Base-by-base conservation (phyloP, 2,888 invertebrate genomes). In the Caenorhabditis macrosperma region DNA sequence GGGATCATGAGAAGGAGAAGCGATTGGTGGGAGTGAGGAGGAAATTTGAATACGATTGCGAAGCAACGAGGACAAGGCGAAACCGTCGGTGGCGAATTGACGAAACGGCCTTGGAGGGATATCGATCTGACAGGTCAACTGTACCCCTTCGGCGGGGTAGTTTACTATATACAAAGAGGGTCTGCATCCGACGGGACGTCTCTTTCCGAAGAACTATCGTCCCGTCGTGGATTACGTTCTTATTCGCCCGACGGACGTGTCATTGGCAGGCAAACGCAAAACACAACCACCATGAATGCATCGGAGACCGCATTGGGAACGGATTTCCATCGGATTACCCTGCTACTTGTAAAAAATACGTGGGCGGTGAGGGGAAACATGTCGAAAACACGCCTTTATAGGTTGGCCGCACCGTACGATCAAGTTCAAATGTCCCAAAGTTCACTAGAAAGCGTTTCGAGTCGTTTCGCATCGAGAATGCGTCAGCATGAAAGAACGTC, bases 41-140 rank as follows among this genome's bases (percentile, higher is more conserved):
- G 64, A 74, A 71, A 74, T 74, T 74, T 74, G 64, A 74, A 75
- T 67, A 75, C 66, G 67, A 75, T n/a, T 35, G 68, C 68, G 17
- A 44, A 75, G 60, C 75, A 75, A 61, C 61, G 75, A 67, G 75
- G 67, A 67, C 67, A 67, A 66, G 66, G 35, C 44, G 38, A 60
- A 75, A 67, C 38, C 59, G 75, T 26, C 52, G 35, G n/a, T 48
- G 74, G 38, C 59, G 74, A 74, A 76, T 57, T 63, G 76, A 68
- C 76, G 71, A 77, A 69, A 71, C 46, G 78, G 71, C 78, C 78
- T 78, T 78, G 78, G 61, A 52, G 33, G 71, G 71, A 78, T 74
- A 74, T 74, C 64, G 74, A 74, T 78, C 68, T 68, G 63, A 64
- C 71, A 77, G 77, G 71, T 71, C 77, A 64, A 35, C 63, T 60